These are phyloP conservation scores for Marasmarcha lunaedactyla DNA, from an alignment of 2,888 invertebrate species.

Conservation along the genomic window DNA sequence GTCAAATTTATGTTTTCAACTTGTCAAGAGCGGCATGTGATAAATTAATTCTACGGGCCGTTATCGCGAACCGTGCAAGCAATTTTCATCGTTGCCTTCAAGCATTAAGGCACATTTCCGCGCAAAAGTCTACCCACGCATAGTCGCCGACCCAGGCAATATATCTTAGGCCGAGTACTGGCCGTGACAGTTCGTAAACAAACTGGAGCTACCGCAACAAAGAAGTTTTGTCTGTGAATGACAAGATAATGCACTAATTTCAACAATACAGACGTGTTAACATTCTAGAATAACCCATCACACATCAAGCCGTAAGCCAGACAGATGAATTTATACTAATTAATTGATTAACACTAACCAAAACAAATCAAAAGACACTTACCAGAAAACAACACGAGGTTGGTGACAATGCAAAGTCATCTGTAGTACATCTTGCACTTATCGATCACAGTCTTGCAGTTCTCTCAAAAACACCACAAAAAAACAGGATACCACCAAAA, in stretches of 20 bases:
- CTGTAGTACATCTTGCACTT: constrained; percentile 67
- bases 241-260: constrained; percentile 20
- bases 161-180: constrained; percentile 71
- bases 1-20: constrained; percentile 72
- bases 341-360: too few relatives aligned
- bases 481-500: constrained; percentile 65
- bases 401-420: constrained; percentile 53
- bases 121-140: constrained; percentile 45
- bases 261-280: neutral
- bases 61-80: constrained; percentile 31
- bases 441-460: constrained; percentile 68
- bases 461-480: constrained; percentile 62
- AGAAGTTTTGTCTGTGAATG: constrained; percentile 27
- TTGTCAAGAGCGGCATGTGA: constrained; percentile 71
- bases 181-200: constrained; percentile 72
- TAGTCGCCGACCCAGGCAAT: constrained; percentile 71
- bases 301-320: too few relatives aligned
- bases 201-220: constrained; percentile 70
- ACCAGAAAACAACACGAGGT: constrained; percentile 50
- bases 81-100: constrained; percentile 22
- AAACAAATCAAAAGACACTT: constrained; percentile 27
- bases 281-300: too few relatives aligned
- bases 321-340: too few relatives aligned
- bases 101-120: constrained; percentile 24
- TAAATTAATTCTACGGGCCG: constrained; percentile 71